Conservation (phyloP, 2,888 invertebrate species). For the Heteropelma amictum region DNA sequence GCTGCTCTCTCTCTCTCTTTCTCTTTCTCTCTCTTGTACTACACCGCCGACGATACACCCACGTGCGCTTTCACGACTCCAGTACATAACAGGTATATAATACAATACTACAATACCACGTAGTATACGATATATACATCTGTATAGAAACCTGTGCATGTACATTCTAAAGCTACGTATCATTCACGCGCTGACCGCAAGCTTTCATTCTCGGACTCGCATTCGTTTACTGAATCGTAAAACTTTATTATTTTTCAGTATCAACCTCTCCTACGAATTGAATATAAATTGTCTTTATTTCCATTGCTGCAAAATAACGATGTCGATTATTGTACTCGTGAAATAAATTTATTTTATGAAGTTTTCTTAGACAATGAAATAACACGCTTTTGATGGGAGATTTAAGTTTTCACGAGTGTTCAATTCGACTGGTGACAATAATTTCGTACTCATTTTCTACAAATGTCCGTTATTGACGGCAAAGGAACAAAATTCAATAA, state of each 20-base stretch:
- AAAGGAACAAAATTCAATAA: no score
- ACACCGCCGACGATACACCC: conserved; percentile 31
- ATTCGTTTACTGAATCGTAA: background rate
- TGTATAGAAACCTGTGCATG: background rate
- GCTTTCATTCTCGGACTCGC: conserved; percentile 27
- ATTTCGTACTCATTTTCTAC: no score
- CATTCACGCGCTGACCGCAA: conserved; percentile 7
- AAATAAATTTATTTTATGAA: no score
- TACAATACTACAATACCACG: conserved; percentile 1
- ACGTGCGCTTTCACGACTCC: conserved; percentile 34
- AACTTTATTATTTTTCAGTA: background rate
- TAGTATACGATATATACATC: conserved; percentile 10
- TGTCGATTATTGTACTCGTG: background rate
- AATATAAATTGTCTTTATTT: no score
- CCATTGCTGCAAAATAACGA: background rate
- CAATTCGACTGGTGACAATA: no score
- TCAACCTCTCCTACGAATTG: background rate
- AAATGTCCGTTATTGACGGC: no score
- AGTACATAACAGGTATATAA: conserved; percentile 21
- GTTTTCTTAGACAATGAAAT: no score
- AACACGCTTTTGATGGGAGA: no score
- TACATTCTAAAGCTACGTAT: background rate
- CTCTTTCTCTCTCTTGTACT: conserved; percentile 1
- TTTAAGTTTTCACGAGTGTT: no score
- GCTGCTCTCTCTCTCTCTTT: background rate